Percentiles rank a stretch among this genome's conserved stretches.
Conservation (phyloP, 2,888 invertebrate species). For the Strigamia crassipes region DNA sequence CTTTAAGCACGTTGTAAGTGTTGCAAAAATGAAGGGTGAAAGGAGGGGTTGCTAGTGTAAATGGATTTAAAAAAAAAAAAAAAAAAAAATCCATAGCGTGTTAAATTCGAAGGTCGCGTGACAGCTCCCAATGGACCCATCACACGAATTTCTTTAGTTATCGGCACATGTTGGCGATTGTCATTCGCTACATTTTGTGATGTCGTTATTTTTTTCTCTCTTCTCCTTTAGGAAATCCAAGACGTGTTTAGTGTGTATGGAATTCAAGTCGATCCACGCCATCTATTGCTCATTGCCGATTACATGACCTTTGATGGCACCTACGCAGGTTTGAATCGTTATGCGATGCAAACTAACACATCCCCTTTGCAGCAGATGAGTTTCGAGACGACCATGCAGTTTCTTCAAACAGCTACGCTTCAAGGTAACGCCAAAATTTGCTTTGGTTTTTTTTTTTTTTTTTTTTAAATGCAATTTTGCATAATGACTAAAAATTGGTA, state of each 20-base stretch:
- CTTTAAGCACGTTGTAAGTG: constrained; percentile 15
- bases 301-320: constrained; percentile 96
- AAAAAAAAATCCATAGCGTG: constrained; percentile 7
- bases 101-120: constrained; percentile 33
- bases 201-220: constrained; percentile 44
- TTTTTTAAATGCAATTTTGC: background rate
- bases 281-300: constrained; percentile 90
- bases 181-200: constrained; percentile 34
- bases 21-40: background rate
- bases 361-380: constrained; percentile 98
- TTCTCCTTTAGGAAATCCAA: constrained; percentile 73
- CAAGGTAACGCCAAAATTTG: constrained; percentile 62
- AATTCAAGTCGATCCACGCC: constrained; percentile 91
- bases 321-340: constrained; percentile 86
- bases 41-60: background rate
- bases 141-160: constrained; percentile 35
- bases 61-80: background rate
- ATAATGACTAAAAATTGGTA: background rate
- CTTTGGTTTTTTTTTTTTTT: constrained; percentile 25
- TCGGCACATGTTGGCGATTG: constrained; percentile 40
- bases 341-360: constrained; percentile 85
- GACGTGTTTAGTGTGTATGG: constrained; percentile 97
- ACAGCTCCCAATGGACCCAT: constrained; percentile 35
- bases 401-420: constrained; percentile 77
- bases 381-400: constrained; percentile 89